Evolutionary conservation across 30 jellyfish, hydroid and myxozoan genomes (phyloP).

Genomic region (Aurelia sp.): DNA sequence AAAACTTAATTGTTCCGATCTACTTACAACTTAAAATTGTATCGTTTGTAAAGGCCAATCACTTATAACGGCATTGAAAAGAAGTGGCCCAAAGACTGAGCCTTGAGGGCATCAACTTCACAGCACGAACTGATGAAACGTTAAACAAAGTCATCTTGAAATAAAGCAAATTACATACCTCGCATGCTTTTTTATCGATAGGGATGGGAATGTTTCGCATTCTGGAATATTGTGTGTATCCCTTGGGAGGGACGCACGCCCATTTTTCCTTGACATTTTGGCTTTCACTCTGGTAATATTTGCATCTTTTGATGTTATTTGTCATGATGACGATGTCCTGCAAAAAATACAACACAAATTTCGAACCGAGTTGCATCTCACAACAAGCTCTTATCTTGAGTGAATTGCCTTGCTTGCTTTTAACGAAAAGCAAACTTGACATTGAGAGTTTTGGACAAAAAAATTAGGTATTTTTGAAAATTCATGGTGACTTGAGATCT

Average conservation of each 20-base stretch:
- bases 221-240: constrained; percentile 42
- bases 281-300: constrained; percentile 73
- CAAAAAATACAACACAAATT: neutral
- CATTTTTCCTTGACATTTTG: constrained; percentile 73
- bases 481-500: too few relatives aligned
- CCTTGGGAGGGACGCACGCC: constrained; percentile 58
- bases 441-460: too few relatives aligned
- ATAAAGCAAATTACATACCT: constrained; percentile 36
- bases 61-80: too few relatives aligned
- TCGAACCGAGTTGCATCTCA: neutral
- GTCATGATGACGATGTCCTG: constrained; percentile 82
- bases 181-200: constrained; percentile 47
- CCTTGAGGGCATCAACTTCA: too few relatives aligned
- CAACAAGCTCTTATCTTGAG: neutral
- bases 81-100: too few relatives aligned
- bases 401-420: too few relatives aligned
- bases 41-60: too few relatives aligned
- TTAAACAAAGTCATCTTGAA: neutral
- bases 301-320: constrained; percentile 63
- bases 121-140: too few relatives aligned
- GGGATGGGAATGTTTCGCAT: constrained; percentile 48
- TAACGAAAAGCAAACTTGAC: too few relatives aligned
- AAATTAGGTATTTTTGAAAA: too few relatives aligned
- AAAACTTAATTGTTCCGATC: too few relatives aligned
- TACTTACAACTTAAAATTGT: too few relatives aligned